Evolutionary conservation across 1,140 invertebrate genomes (phyloP).

Genomic region (Zelostemma sp.): DNA sequence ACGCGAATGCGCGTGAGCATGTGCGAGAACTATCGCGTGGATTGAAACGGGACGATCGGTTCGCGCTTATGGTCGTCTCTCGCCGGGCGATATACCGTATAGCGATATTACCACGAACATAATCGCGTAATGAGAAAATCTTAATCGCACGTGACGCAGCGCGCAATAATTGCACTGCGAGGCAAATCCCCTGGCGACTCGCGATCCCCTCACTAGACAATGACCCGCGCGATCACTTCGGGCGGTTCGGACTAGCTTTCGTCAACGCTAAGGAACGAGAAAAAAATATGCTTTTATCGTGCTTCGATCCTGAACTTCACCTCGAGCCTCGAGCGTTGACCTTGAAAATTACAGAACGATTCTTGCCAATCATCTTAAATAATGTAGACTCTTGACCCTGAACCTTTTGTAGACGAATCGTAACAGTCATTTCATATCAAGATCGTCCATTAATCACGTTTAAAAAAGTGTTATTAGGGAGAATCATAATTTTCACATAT

Average conservation of each 20-base stretch:
- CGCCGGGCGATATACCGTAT: neutral
- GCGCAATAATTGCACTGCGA: neutral
- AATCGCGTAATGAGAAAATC: constrained; percentile 7
- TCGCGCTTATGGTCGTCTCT: neutral
- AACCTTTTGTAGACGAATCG: neutral
- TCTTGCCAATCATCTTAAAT: constrained; percentile 1
- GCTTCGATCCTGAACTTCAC: neutral
- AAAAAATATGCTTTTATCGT: too few species aligned
- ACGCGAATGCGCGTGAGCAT: neutral
- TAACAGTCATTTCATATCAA: neutral
- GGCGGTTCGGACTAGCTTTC: neutral
- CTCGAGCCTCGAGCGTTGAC: neutral
- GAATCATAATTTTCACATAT: too few species aligned
- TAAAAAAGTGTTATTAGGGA: too few species aligned
- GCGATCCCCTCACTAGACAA: neutral
- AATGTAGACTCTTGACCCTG: neutral
- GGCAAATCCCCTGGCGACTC: neutral
- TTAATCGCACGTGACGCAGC: constrained; percentile 1
- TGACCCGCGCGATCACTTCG: neutral
- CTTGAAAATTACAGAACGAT: neutral
- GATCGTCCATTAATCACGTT: neutral
- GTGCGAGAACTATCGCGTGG: neutral
- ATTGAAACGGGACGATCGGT: constrained; percentile 4
- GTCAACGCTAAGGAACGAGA: too few species aligned
- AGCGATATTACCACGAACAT: neutral